Evolutionary conservation across 2,797 vertebrate species (phyloP).

Genomic region (Fratercula arctica): DNA sequence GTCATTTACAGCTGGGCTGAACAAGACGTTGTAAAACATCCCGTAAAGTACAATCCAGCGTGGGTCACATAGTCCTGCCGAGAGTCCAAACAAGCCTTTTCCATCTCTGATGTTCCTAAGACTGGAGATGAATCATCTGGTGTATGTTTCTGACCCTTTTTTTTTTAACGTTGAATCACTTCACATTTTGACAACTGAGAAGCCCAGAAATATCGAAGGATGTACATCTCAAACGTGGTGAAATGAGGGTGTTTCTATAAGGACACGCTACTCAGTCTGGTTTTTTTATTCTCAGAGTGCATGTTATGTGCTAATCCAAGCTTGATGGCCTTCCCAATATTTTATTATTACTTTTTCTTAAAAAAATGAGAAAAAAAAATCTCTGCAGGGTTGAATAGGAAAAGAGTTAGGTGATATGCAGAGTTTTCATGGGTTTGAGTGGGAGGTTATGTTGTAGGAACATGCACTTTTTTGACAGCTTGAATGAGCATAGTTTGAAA

Average conservation of each 20-base stretch:
- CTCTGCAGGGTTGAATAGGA: not conserved
- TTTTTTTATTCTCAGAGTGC: not conserved
- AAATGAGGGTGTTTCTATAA: not conserved
- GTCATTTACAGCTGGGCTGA: slow-evolving; percentile 22
- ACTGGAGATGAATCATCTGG: not conserved
- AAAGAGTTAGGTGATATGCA: not conserved
- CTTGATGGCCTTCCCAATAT: slow-evolving; percentile 21
- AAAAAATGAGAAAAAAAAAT: not conserved
- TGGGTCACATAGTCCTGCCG: not conserved
- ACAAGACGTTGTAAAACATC: not conserved
- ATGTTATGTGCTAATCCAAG: slow-evolving; percentile 25
- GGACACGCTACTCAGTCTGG: not conserved
- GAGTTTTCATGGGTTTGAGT: not conserved
- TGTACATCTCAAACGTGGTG: not conserved
- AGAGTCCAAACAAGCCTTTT: slow-evolving; percentile 16
- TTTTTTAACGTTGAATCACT: not conserved
- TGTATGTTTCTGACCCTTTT: not conserved
- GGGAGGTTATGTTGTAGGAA: not conserved
- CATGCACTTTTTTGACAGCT: not conserved
- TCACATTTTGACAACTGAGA: slow-evolving; percentile 36
- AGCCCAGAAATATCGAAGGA: not conserved
- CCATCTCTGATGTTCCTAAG: not conserved
- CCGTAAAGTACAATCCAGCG: not conserved
- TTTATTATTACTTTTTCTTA: slow-evolving; percentile 15
- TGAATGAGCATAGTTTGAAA: not conserved